Percentiles rank a stretch among this genome's conserved stretches.
Evolutionary conservation across 2,888 invertebrate species (phyloP).

Genomic region (Parnassius smintheus): DNA sequence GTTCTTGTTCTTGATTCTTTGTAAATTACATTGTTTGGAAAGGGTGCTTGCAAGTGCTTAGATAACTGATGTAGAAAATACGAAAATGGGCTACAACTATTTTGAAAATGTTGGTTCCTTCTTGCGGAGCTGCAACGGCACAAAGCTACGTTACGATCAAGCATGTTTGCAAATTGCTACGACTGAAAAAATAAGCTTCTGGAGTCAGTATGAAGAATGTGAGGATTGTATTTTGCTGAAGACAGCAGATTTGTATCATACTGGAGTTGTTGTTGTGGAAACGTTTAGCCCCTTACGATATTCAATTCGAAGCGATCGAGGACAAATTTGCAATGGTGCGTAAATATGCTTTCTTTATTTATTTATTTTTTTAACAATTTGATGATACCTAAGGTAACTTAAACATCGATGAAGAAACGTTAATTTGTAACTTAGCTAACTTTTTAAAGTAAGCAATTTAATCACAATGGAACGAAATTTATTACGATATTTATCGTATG

Average conservation of each 20-base stretch:
- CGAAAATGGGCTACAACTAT: slow-evolving; percentile 54
- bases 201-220: slow-evolving; percentile 73
- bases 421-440: neutral
- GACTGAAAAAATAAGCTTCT: slow-evolving; percentile 53
- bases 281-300: slow-evolving; percentile 64
- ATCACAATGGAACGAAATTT: neutral
- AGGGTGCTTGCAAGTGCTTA: slow-evolving; percentile 5
- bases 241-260: slow-evolving; percentile 41
- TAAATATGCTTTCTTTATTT: slow-evolving; percentile 21
- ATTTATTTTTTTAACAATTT: slow-evolving; percentile 2
- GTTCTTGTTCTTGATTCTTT: slow-evolving; percentile 5
- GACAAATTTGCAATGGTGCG: slow-evolving; percentile 65
- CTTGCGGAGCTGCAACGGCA: slow-evolving; percentile 56
- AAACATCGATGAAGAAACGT: neutral
- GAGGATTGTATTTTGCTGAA: slow-evolving; percentile 60
- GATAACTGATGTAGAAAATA: slow-evolving; percentile 43
- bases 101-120: slow-evolving; percentile 70
- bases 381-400: neutral
- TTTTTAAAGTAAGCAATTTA: neutral
- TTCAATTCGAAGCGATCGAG: slow-evolving; percentile 46
- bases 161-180: slow-evolving; percentile 70
- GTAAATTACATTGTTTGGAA: slow-evolving; percentile 15
- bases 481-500: neutral
- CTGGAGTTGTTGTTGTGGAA: slow-evolving; percentile 48
- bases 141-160: slow-evolving; percentile 60